phyloP scores from a whole-genome alignment of 2,888 invertebrate species.

The Metallyticus violacea region DNA sequence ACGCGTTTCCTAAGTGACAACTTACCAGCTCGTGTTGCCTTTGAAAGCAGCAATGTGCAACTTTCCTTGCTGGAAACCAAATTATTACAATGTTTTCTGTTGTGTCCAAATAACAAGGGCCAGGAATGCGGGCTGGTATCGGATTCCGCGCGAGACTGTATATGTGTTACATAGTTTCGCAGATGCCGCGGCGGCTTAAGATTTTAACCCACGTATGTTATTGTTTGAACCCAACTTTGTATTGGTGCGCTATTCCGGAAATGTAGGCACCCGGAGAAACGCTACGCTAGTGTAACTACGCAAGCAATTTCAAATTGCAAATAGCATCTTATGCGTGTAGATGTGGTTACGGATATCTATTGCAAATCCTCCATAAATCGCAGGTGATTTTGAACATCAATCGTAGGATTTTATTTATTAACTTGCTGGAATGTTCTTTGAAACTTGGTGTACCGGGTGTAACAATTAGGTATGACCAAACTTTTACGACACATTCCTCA shows the following conservation, averaged over 20 bases:
- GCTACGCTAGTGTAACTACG: background rate
- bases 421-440: too few relatives aligned
- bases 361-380: too few relatives aligned
- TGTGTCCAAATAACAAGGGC: background rate
- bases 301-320: background rate
- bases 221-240: background rate
- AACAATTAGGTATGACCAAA: too few relatives aligned
- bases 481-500: too few relatives aligned
- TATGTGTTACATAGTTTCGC: background rate
- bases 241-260: background rate
- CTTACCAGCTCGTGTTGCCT: background rate
- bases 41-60: too few relatives aligned
- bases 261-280: background rate
- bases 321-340: background rate
- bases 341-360: too few relatives aligned
- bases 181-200: background rate
- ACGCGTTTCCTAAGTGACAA: too few relatives aligned
- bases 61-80: background rate
- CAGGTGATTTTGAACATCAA: too few relatives aligned
- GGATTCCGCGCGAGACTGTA: background rate
- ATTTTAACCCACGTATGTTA: background rate
- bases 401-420: too few relatives aligned
- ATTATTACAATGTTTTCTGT: background rate
- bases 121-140: background rate
- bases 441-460: too few relatives aligned